Conservation (phyloP, 37 sponge, comb jelly and placozoan species). For the Amphimedon queenslandica region DNA sequence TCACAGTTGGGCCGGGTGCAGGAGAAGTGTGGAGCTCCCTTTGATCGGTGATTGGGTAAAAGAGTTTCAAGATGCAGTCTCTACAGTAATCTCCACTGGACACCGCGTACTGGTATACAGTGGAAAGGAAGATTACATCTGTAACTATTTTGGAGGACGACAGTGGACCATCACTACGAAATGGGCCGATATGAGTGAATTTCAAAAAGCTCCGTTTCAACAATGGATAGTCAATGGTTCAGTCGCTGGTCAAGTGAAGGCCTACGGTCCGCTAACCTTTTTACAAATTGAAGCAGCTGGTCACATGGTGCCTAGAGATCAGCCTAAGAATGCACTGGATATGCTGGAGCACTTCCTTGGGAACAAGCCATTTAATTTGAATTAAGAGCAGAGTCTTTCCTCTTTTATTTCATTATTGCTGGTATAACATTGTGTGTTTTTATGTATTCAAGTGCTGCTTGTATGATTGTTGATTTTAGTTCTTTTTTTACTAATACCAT, state of each 20-base stretch:
- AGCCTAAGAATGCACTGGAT: conserved; percentile 32
- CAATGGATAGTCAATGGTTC: conserved; percentile 32
- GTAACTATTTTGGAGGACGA: conserved; percentile 70
- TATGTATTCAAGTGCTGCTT: too few relatives aligned
- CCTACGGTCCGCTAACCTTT: conserved; percentile 54
- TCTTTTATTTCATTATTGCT: too few relatives aligned
- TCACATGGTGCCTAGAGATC: conserved; percentile 89
- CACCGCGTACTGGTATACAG: conserved; percentile 73
- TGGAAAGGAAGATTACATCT: conserved; percentile 75
- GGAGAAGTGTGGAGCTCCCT: too few relatives aligned
- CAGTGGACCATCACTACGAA: conserved; percentile 54
- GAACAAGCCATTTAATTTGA: not conserved
- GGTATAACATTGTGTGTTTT: too few relatives aligned
- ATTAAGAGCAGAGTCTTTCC: too few relatives aligned
- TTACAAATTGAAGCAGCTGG: conserved; percentile 66
- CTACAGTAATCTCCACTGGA: conserved; percentile 17
- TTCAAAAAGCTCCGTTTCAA: conserved; percentile 4
- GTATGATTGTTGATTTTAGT: too few relatives aligned
- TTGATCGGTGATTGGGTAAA: conserved; percentile 71
- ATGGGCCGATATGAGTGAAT: conserved; percentile 40
- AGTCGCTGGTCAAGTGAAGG: conserved; percentile 45
- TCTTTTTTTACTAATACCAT: too few relatives aligned
- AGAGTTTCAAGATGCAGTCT: conserved; percentile 44
- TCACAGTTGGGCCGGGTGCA: too few relatives aligned
- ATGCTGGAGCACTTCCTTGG: not conserved